Evolutionary conservation across 1,140 invertebrate species (phyloP).

Genomic region (Geopemphigus sp.): DNA sequence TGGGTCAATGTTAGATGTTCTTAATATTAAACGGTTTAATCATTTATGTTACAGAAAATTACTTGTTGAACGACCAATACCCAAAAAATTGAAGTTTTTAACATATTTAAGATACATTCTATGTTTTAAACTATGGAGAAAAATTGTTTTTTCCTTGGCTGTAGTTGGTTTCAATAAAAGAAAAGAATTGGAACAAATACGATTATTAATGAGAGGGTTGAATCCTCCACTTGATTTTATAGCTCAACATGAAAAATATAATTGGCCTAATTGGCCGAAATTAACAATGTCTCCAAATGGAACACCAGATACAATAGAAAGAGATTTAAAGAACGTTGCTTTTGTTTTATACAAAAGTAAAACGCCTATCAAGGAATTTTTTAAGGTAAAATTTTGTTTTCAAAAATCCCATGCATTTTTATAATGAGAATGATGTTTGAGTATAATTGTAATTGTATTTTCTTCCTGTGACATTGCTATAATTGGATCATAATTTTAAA

Average conservation of each 20-base stretch:
- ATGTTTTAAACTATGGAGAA: conserved; percentile 36
- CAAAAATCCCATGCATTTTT: background rate
- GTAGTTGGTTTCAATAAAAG: background rate
- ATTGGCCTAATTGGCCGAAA: conserved; percentile 41
- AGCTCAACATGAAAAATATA: conserved; percentile 20
- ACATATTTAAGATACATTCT: conserved; percentile 42
- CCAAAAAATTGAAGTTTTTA: conserved; percentile 16
- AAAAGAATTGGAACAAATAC: conserved; percentile 24
- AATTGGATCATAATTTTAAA: no score
- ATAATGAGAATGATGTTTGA: background rate
- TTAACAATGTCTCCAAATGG: conserved; percentile 21
- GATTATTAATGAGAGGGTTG: conserved; percentile 17
- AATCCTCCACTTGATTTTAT: conserved; percentile 35
- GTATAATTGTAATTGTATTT: no score
- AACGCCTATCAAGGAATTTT: conserved; percentile 17
- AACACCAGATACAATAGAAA: conserved; percentile 23
- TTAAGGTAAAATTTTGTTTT: conserved; percentile 29
- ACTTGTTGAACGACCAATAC: conserved; percentile 11
- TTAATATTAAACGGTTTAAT: no score
- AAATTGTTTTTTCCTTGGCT: background rate
- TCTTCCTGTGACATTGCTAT: no score
- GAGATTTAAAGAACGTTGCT: conserved; percentile 35
- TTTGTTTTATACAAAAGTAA: conserved; percentile 19
- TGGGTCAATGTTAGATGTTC: no score
- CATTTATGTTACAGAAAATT: conserved; percentile 14